A percentile compares a stretch with the other conserved stretches of the same genome.
phyloP scores from a whole-genome alignment of 2,797 vertebrate species.

The Centroberyx gerrardi region DNA sequence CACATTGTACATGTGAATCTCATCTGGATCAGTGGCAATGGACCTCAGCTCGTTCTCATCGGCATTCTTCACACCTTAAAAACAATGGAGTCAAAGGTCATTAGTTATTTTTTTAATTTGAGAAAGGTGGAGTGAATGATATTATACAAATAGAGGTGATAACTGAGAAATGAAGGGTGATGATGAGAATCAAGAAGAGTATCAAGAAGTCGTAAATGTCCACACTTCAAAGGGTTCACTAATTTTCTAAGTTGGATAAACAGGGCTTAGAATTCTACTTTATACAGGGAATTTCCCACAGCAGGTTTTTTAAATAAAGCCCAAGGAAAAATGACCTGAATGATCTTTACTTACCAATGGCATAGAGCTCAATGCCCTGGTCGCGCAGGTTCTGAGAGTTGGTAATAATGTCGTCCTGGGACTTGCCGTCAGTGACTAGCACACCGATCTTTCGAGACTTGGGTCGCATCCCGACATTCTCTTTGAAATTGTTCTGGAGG shows the following conservation, averaged over 20 bases:
- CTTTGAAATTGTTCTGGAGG: constrained; percentile 93
- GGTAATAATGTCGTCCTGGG: constrained; percentile 93
- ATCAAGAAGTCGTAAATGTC: neutral
- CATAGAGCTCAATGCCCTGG: constrained; percentile 93
- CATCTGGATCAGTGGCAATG: constrained; percentile 95
- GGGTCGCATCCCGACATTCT: constrained; percentile 92
- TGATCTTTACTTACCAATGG: constrained; percentile 88
- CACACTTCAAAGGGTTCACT: neutral
- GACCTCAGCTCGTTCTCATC: constrained; percentile 95
- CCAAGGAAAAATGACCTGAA: neutral
- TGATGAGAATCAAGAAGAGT: neutral
- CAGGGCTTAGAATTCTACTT: neutral
- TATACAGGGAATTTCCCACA: neutral
- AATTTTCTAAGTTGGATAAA: neutral
- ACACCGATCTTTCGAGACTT: constrained; percentile 95
- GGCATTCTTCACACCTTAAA: constrained; percentile 97
- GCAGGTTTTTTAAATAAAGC: neutral
- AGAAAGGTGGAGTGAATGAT: neutral
- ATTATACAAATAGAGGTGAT: too few relatives aligned
- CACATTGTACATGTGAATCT: constrained; percentile 95
- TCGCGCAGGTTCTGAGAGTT: constrained; percentile 92
- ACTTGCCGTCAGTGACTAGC: constrained; percentile 97
- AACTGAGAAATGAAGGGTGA: neutral
- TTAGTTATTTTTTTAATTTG: neutral
- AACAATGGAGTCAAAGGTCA: neutral